Evolutionary conservation across 2,888 invertebrate species (phyloP), one percentile per base, ranked within the genome.

Genomic region (Dermolepida albohirtum): DNA sequence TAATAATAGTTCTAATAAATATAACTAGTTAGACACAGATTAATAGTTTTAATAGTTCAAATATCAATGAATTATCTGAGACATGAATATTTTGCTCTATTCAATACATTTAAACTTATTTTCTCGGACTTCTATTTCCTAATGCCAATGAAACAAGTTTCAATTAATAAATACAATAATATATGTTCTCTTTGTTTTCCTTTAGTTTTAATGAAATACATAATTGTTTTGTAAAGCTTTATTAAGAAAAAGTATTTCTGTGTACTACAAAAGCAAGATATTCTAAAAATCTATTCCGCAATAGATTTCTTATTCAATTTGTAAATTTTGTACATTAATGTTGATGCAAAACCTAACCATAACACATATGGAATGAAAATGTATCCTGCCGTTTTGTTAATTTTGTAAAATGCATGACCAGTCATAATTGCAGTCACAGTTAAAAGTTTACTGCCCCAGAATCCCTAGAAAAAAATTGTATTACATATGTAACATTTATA

Each of bases 321-420:
- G 85, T 88, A 90, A 63, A 92, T 85, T 10, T 84, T 80, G 77
- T 89, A 92, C 77, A 89, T 93, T 5, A 95, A 84, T 22, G 87
- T 85, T 0, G 89, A 84, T 0, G 94, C 94, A 70, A 92, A 84
- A 10, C 88, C 84, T 47, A 90, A 80, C 94, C 94, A 95, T 16
- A 86, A 87, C 17, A 93, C 80, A 78, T 95, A 95, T 0, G 95
- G 95, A 54, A 90, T 75, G 82, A 93, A 87, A 40, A 94, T 77
- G 72, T 85, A 86, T 4, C 90, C 89, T 16, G 94, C 92, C 0
- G 84, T 81, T 52, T 85, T 85, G 79, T 92, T 92, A 5, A 92
- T 83, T 64, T 83, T 81, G 75, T 87, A 88, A 80, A 91, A 92
- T 39, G 86, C 80, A 1, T 86, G 76, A 0, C 87, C 87, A 74